A percentile compares a stretch with the other conserved stretches of the same genome.
Evolutionary conservation across 2,113 vertebrate genomes (phyloP).

Genomic region (Lagenorhynchus albirostris): DNA sequence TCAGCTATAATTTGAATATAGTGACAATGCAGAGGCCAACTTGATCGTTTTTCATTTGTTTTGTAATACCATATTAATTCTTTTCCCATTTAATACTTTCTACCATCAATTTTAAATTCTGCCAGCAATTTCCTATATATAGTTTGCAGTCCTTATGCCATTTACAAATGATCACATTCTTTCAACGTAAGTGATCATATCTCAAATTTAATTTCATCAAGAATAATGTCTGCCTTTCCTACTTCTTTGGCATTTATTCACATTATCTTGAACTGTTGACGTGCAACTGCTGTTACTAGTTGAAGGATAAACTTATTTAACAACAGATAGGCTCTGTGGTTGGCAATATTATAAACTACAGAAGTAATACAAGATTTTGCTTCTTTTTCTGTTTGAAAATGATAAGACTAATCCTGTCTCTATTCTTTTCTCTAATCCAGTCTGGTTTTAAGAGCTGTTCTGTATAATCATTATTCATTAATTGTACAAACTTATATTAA

Average conservation of each 20-base stretch:
- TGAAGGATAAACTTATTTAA: background rate
- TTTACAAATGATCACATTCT: background rate
- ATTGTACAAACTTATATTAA: background rate
- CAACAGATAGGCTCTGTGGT: background rate
- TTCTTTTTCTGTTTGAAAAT: background rate
- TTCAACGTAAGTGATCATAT: background rate
- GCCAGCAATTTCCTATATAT: background rate
- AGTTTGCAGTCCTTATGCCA: background rate
- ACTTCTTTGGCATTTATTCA: background rate
- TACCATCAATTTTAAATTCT: constrained; percentile 46
- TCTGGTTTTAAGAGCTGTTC: background rate
- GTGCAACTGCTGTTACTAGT: background rate
- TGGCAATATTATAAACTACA: background rate
- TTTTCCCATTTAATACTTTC: constrained; percentile 31
- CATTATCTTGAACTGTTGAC: background rate
- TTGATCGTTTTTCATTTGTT: constrained; percentile 55
- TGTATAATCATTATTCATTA: background rate
- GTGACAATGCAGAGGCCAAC: constrained; percentile 19
- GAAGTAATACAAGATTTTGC: background rate
- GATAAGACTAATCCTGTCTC: background rate
- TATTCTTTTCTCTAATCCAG: background rate
- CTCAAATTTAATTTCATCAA: background rate
- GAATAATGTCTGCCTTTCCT: background rate
- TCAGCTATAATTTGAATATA: constrained; percentile 49
- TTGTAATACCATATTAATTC: constrained; percentile 51